Evolutionary conservation across 2,888 invertebrate species (phyloP).

Genomic region (Sarcophaga variegata): DNA sequence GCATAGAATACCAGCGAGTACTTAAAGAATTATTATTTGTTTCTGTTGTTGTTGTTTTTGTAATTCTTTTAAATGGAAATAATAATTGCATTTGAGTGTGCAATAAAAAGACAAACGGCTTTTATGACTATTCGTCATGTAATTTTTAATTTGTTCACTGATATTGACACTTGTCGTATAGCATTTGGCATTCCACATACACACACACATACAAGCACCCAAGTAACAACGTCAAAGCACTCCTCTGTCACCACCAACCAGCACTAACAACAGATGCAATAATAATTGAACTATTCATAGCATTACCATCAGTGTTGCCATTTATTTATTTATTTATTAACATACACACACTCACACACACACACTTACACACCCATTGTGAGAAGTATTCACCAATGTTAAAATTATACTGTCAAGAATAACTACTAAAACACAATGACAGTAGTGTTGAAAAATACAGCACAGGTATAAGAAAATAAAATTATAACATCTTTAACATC

Average conservation of each 20-base stretch:
- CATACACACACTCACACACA: too few relatives aligned
- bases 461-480: too few relatives aligned
- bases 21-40: slow-evolving; percentile 10
- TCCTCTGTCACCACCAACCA: not conserved
- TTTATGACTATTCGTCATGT: slow-evolving; percentile 67
- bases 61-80: slow-evolving; percentile 24
- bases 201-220: not conserved
- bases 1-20: slow-evolving; percentile 14
- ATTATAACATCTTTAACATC: too few relatives aligned
- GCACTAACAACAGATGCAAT: too few relatives aligned
- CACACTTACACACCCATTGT: too few relatives aligned
- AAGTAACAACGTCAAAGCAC: slow-evolving; percentile 10
- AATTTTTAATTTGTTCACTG: slow-evolving; percentile 56
- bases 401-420: slow-evolving; percentile 42
- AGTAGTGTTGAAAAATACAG: not conserved
- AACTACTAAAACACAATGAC: not conserved
- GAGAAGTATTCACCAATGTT: too few relatives aligned
- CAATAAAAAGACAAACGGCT: slow-evolving; percentile 34
- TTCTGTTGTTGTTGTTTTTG: not conserved
- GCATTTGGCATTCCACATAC: slow-evolving; percentile 56
- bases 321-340: too few relatives aligned
- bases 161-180: slow-evolving; percentile 61
- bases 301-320: too few relatives aligned
- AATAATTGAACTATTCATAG: too few relatives aligned
- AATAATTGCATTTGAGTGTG: slow-evolving; percentile 58